Evolutionary conservation across 2,797 vertebrate genomes (phyloP).

Genomic region (Cephalopachus bancanus): DNA sequence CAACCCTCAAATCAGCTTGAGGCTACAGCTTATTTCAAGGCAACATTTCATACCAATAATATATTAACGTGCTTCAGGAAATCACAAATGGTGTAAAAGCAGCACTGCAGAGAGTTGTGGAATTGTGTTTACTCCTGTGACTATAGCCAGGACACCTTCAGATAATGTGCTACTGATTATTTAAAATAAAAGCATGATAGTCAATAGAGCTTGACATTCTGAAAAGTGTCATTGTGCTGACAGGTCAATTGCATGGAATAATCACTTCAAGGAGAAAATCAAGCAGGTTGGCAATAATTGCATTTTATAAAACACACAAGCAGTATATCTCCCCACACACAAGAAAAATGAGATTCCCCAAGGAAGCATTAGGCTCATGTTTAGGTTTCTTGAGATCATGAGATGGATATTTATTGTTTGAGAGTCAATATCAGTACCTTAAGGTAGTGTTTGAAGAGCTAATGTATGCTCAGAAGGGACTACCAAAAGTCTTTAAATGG

Average conservation of each 20-base stretch:
- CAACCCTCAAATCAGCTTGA: background rate
- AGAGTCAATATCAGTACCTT: background rate
- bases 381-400: background rate
- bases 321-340: background rate
- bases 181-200: conserved; percentile 34
- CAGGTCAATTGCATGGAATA: conserved; percentile 35
- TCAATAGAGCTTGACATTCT: background rate
- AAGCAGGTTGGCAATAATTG: background rate
- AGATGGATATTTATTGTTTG: background rate
- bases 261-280: conserved; percentile 46
- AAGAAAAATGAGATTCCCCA: background rate
- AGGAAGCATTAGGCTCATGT: background rate
- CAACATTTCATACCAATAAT: background rate
- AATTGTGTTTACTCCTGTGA: background rate
- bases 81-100: background rate
- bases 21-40: background rate
- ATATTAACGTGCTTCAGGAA: background rate
- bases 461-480: background rate
- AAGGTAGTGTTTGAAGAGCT: background rate
- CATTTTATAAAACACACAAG: background rate
- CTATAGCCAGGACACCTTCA: background rate
- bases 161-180: background rate
- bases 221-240: background rate
- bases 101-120: background rate
- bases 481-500: background rate